Conservation (phyloP, 2,797 vertebrate species). For the Hirundo rustica region DNA sequence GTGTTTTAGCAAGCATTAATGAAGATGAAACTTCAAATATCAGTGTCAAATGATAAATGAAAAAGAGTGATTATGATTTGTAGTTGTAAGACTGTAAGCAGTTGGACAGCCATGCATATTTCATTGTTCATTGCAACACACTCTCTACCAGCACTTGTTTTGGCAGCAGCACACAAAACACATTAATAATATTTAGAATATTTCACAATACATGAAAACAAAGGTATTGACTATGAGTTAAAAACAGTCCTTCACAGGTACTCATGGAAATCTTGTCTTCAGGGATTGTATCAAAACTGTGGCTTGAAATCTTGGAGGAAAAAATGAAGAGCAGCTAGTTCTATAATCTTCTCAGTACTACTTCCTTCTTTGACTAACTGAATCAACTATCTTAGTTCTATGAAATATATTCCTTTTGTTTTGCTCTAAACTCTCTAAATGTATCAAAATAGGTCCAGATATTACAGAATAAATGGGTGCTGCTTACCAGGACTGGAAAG, state of each 20-base stretch:
- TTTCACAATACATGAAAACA: not conserved
- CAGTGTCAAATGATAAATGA: not conserved
- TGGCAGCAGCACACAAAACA: not conserved
- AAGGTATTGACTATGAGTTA: not conserved
- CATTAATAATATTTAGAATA: not conserved
- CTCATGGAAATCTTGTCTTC: not conserved
- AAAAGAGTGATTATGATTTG: not conserved
- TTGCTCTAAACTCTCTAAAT: not conserved
- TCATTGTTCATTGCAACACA: not conserved
- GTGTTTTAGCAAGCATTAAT: not conserved
- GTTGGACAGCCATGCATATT: conserved; percentile 17
- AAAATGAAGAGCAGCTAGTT: not conserved
- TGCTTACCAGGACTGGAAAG: not conserved
- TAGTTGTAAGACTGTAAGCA: not conserved
- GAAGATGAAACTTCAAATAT: not conserved
- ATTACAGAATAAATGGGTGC: not conserved
- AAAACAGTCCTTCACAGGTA: not conserved
- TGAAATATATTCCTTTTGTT: not conserved
- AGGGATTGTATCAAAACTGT: not conserved
- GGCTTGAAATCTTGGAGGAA: not conserved
- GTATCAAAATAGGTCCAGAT: not conserved
- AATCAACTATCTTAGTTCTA: not conserved
- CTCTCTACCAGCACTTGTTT: conserved; percentile 7
- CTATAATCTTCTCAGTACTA: not conserved
- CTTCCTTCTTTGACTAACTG: not conserved